Percentiles rank a stretch among this genome's conserved stretches.
phyloP scores from a whole-genome alignment of 1,140 invertebrate species.

The Gryon sp. region DNA sequence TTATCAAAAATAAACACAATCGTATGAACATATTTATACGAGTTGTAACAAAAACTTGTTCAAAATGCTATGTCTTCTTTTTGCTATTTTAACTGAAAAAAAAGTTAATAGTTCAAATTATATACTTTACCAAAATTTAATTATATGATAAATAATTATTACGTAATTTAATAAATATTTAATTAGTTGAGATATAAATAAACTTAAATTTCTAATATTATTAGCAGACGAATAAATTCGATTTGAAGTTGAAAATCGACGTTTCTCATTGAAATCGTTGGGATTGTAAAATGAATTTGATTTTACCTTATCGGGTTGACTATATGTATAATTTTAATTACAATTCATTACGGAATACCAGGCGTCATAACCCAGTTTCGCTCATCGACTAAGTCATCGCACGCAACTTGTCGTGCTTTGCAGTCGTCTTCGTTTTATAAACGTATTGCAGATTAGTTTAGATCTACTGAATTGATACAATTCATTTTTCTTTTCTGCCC shows the following conservation, averaged over 20 bases:
- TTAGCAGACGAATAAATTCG: too few relatives aligned
- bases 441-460: slow-evolving; percentile 53
- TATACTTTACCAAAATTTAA: too few relatives aligned
- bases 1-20: too few relatives aligned
- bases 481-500: slow-evolving; percentile 39
- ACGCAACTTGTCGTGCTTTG: slow-evolving; percentile 72
- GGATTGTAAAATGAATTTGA: slow-evolving; percentile 48
- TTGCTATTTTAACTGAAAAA: too few relatives aligned
- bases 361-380: slow-evolving; percentile 68
- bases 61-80: too few relatives aligned
- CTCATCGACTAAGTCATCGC: slow-evolving; percentile 51
- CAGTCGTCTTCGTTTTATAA: slow-evolving; percentile 63
- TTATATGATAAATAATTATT: too few relatives aligned
- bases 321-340: slow-evolving; percentile 67
- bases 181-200: too few relatives aligned
- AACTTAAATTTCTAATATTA: too few relatives aligned
- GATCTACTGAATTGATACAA: slow-evolving; percentile 37
- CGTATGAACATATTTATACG: too few relatives aligned
- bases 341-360: slow-evolving; percentile 65
- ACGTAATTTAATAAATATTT: too few relatives aligned
- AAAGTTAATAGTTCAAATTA: too few relatives aligned
- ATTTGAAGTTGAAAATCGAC: slow-evolving; percentile 3
- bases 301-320: slow-evolving; percentile 13
- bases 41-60: too few relatives aligned
- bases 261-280: slow-evolving; percentile 7